Percentiles rank a stretch among this genome's conserved stretches.
Conservation (phyloP, 2,113 vertebrate genomes). For the Enhydra lutris region DNA sequence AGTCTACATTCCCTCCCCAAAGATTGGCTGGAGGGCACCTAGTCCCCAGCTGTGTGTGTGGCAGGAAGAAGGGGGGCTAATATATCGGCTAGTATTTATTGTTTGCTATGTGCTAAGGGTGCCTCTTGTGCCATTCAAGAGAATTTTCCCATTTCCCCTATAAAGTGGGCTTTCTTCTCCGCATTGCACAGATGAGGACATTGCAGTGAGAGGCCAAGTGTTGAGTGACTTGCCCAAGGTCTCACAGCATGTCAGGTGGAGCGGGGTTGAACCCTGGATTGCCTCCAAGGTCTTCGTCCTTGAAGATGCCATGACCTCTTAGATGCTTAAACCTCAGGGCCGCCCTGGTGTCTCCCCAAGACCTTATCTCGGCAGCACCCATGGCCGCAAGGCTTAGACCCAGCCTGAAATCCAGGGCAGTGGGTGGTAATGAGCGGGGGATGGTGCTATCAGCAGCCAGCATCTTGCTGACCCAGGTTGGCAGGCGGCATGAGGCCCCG, state of each 20-base stretch:
- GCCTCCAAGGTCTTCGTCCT: not conserved
- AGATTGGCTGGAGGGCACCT: not conserved
- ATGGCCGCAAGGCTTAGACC: slow-evolving; percentile 23
- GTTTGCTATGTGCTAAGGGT: not conserved
- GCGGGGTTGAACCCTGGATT: not conserved
- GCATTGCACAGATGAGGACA: not conserved
- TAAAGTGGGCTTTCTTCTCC: not conserved
- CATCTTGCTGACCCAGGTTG: slow-evolving; percentile 32
- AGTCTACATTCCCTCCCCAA: not conserved
- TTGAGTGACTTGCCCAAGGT: not conserved
- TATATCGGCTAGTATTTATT: not conserved
- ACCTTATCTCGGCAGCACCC: slow-evolving; percentile 36
- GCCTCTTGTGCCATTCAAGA: not conserved
- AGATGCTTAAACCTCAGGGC: not conserved
- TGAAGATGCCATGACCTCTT: not conserved
- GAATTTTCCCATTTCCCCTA: not conserved
- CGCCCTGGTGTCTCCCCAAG: slow-evolving; percentile 31
- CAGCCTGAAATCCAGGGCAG: not conserved
- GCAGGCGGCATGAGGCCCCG: not conserved
- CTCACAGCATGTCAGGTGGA: not conserved
- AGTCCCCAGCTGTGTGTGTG: not conserved
- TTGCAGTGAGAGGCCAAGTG: not conserved
- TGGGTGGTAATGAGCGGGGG: slow-evolving; percentile 41
- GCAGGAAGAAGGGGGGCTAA: not conserved
- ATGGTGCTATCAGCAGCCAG: not conserved